Conservation (phyloP, 1,140 invertebrate species). For the Rhyacophila brunnea region DNA sequence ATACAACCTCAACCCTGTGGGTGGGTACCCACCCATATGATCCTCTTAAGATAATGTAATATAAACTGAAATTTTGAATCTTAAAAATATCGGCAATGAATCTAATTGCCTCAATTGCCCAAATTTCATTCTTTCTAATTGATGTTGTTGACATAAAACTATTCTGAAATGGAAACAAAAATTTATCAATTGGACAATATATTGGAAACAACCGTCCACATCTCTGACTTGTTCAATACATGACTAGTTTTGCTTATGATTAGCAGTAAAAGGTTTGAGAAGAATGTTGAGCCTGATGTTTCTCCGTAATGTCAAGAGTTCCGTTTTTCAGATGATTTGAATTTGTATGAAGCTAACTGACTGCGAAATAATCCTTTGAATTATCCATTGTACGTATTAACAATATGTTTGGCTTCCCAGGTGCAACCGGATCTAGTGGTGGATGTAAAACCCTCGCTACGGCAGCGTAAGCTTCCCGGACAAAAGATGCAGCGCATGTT, state of each 20-base stretch:
- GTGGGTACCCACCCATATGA: too few species aligned
- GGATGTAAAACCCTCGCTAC: slow-evolving; percentile 89
- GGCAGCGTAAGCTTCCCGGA: slow-evolving; percentile 84
- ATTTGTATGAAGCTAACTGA: slow-evolving; percentile 22
- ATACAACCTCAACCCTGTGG: too few species aligned
- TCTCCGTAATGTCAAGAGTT: slow-evolving; percentile 43
- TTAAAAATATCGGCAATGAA: too few species aligned
- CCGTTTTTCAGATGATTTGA: slow-evolving; percentile 46
- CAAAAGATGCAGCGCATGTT: slow-evolving; percentile 80
- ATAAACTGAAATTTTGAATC: too few species aligned
- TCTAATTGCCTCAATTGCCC: too few species aligned
- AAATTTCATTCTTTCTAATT: too few species aligned
- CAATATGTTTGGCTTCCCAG: slow-evolving; percentile 30
- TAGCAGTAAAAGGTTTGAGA: slow-evolving; percentile 58
- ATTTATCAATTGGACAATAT: too few species aligned
- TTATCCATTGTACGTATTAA: background rate
- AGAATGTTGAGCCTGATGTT: slow-evolving; percentile 47
- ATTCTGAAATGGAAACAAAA: too few species aligned
- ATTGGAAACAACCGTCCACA: too few species aligned
- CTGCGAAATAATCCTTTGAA: background rate
- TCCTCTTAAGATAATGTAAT: too few species aligned
- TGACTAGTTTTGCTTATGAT: slow-evolving; percentile 40
- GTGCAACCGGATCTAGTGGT: slow-evolving; percentile 86
- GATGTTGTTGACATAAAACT: too few species aligned
- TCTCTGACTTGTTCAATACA: too few species aligned